Evolutionary conservation across 1,140 invertebrate genomes (phyloP).

Genomic region (Brachystomella parvula): DNA sequence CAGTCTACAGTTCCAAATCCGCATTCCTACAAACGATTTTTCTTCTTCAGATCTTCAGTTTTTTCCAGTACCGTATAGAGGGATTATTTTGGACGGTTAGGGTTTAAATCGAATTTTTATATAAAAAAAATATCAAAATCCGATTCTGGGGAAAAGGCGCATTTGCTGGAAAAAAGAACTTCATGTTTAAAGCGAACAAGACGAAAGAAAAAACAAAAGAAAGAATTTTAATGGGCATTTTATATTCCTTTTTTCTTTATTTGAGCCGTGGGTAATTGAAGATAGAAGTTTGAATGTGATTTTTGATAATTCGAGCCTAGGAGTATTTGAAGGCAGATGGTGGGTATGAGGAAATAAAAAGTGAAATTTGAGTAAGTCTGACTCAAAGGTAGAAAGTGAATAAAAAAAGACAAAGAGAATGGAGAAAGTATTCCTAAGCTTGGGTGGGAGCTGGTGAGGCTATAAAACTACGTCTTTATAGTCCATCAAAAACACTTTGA

Average conservation of each 20-base stretch:
- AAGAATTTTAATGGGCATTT: no score
- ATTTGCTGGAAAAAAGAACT: no score
- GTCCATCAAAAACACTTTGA: conserved; percentile 32
- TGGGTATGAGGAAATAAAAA: not conserved
- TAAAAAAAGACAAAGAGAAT: conserved; percentile 10
- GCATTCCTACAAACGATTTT: no score
- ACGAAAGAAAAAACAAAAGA: no score
- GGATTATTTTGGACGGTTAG: no score
- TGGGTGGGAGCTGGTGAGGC: not conserved
- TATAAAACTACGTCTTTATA: conserved; percentile 28
- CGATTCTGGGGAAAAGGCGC: no score
- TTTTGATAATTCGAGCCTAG: not conserved
- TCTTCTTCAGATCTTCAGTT: no score
- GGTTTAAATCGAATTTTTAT: no score
- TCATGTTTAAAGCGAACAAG: no score
- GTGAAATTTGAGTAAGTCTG: not conserved
- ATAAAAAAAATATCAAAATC: no score
- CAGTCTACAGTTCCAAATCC: no score
- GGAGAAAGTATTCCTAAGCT: conserved; percentile 3
- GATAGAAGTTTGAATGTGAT: not conserved
- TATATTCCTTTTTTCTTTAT: not conserved
- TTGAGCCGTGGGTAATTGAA: not conserved
- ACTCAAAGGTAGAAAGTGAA: not conserved
- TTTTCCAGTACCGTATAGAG: no score
- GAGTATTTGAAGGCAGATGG: not conserved